Base-by-base conservation (phyloP, 2,797 vertebrate genomes). In the Coregonus sp. region DNA sequence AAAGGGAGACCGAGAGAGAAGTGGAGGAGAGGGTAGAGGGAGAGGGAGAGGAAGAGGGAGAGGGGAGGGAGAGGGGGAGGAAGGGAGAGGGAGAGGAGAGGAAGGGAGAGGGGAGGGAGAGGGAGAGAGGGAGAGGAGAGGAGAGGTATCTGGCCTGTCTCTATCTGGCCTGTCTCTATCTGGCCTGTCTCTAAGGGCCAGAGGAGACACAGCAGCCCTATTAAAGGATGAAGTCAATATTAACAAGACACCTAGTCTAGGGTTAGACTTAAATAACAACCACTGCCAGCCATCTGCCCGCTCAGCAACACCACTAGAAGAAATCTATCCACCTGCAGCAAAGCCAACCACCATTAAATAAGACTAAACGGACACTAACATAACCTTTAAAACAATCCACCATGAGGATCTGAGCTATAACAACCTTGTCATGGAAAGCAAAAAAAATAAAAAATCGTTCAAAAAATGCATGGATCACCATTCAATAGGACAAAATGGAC, bases 211-310 rank as follows among this genome's bases (percentile, higher is more conserved):
- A 40, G 67, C 33, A 73, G 75, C 18, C 16, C 29, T 71, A 61
- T 5, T 51, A 40, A 16, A 73, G 80, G 70, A 79, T 73, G 72
- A 74, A 75, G 79, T 84, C 78, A 66, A 84, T 86, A 82, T 56
- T 71, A 75, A 7, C 74, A 76, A 84, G 78, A 84, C 84, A 80
- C 69, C 76, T 47, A 35, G 80, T 76, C 84, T 79, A 70, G 61
- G 75, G 75, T 76, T 37, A 76, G 75, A 70, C 75, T 76, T 76
- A 70, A 61, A 70, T 61, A 76, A 76, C 74, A 75, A 69, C 63
- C 63, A 3, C 29, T 18, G 67, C 59, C 40, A 77, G 67, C 59
- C 70, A 72, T 77, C 75, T 72, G 70, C 75, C 59, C 70, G 33
- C 61, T 77, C 35, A 77, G 70, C 70, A 52, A 72, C 75, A 72